These are phyloP conservation scores for Mycetomoellerius zeteki DNA, from an alignment of 1,140 invertebrate species.

Conservation along the genomic window DNA sequence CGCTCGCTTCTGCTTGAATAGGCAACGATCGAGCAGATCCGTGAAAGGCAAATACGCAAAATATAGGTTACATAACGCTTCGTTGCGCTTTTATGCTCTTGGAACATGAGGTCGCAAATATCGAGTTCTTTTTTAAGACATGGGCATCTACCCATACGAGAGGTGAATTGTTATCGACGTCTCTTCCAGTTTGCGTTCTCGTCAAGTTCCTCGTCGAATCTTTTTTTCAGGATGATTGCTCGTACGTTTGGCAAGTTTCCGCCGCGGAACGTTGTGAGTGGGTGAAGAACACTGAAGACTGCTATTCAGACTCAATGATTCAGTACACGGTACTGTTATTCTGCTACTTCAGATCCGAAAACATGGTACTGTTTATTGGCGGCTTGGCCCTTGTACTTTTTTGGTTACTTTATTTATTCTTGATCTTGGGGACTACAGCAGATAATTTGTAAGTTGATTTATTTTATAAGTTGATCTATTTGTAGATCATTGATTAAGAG, in stretches of 20 bases:
- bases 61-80: conserved; percentile 57
- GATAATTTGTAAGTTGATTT: conserved; percentile 88
- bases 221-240: conserved; percentile 82
- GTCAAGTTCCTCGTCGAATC: conserved; percentile 49
- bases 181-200: conserved; percentile 36
- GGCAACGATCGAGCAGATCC: conserved; percentile 60
- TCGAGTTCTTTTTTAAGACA: conserved; percentile 47
- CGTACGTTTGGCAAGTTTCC: conserved; percentile 82
- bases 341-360: conserved; percentile 79
- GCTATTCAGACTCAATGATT: conserved; percentile 77
- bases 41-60: conserved; percentile 61
- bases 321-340: conserved; percentile 82
- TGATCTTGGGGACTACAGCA: conserved; percentile 89
- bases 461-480: background rate
- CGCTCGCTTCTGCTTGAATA: conserved; percentile 59
- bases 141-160: conserved; percentile 75
- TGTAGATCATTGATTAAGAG: background rate
- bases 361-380: conserved; percentile 69
- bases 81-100: conserved; percentile 59
- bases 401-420: conserved; percentile 89
- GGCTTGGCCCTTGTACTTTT: conserved; percentile 81
- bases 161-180: conserved; percentile 70
- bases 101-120: conserved; percentile 52
- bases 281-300: conserved; percentile 79
- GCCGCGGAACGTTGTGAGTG: conserved; percentile 80